Conservation (phyloP, 2,113 vertebrate species). For the Physeter macrocephalus region DNA sequence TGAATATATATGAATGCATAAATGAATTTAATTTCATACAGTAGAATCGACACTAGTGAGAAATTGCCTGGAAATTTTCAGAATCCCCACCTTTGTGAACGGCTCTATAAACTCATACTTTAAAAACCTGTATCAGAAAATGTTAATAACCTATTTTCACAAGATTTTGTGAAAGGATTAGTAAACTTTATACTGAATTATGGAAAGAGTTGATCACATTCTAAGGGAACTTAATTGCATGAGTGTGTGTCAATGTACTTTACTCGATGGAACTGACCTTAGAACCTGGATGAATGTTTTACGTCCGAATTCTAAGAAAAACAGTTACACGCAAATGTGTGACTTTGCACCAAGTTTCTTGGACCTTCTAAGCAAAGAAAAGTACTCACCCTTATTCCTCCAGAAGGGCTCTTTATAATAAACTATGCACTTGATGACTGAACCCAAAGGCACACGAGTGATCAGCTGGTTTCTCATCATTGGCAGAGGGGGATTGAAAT, state of each 20-base stretch:
- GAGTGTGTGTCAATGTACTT: background rate
- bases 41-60: background rate
- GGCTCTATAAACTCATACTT: background rate
- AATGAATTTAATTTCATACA: background rate
- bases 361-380: background rate
- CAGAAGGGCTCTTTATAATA: conserved; percentile 97
- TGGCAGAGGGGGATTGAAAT: conserved; percentile 93
- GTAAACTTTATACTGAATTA: background rate
- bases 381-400: conserved; percentile 90
- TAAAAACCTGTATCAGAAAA: background rate
- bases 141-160: background rate
- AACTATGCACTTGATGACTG: conserved; percentile 97
- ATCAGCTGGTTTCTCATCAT: conserved; percentile 95
- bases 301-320: background rate
- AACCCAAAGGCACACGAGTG: conserved; percentile 93
- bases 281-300: background rate
- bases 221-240: background rate
- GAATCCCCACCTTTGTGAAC: background rate
- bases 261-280: background rate
- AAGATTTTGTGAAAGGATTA: background rate
- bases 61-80: background rate
- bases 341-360: background rate
- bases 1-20: background rate
- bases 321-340: background rate
- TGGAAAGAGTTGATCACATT: background rate